Evolutionary conservation across 2,888 invertebrate genomes (phyloP), one percentile per base, ranked within the genome.

Genomic region (Subacronicta megacephala): DNA sequence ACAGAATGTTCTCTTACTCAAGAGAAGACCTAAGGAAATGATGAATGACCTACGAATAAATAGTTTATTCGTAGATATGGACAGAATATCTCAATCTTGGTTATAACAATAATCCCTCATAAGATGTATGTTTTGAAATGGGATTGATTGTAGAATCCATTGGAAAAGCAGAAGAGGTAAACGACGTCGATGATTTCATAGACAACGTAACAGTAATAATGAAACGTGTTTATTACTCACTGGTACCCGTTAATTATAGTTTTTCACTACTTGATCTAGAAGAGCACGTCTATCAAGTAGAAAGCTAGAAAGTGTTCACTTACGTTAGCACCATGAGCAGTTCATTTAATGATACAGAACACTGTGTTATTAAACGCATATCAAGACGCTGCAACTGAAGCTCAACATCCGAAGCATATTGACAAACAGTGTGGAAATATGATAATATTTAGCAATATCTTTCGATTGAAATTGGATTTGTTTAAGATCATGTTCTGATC

Each of bases 301-400:
- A 78, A 78, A 78, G 61, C 65, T 59, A 64, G 78, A 76, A 77
- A 76, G 77, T 62, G 54, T 43, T 62, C 49, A 45, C 45, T 37
- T 37, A 50, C 45, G 56, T 72, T 62, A 49, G 47, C 49, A 29
- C 42, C 26, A 41, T 36, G 43, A 52, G 43, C 33, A 36, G 59
- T 55, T 72, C 52, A 63, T 61, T 52, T 68, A 71, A 75, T 71
- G 40, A 71, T 52, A 62, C 54, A 41, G 26, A 54, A 23, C 37
- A 37, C 13, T 13, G 26, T 62, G 64, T 50, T 56, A 65, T 71
- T 67, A 67, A 31, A 44, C 40, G 59, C 44, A 29, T 40, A 53
- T 51, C 40, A 53, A 55, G 18, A 29, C 51, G 31, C 60, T 29
- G 37, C 53, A 13, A 54, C 13, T 37, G n/a, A 59, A 43, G 41